A percentile compares a stretch with the other conserved stretches of the same genome.
phyloP scores from a whole-genome alignment of 2,797 vertebrate genomes.

The Pterois miles region DNA sequence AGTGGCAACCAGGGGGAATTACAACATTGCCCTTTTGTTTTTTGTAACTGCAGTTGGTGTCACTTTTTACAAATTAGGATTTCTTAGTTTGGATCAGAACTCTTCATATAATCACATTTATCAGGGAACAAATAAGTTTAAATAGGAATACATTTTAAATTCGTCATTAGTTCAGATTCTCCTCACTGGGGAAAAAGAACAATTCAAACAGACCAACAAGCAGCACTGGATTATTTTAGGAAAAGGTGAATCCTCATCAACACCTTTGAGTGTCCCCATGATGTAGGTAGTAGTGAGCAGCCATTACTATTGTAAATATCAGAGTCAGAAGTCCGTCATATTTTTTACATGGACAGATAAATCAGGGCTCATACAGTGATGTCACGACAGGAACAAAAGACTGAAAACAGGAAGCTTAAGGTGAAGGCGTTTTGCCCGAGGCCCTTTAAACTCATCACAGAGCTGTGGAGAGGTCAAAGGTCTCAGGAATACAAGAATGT shows the following conservation, averaged over 20 bases:
- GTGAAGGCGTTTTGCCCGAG: slow-evolving; percentile 23
- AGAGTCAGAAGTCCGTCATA: slow-evolving; percentile 58
- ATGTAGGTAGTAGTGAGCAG: not conserved
- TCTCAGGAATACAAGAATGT: slow-evolving; percentile 39
- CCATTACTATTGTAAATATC: slow-evolving; percentile 58
- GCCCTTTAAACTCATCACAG: slow-evolving; percentile 47
- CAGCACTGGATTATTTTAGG: not conserved
- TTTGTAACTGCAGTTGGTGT: not conserved
- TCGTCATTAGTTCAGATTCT: not conserved
- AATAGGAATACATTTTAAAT: not conserved
- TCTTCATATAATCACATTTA: not conserved
- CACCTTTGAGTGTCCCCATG: not conserved
- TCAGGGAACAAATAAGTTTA: not conserved
- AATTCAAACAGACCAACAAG: slow-evolving; percentile 7
- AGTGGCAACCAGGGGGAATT: slow-evolving; percentile 10
- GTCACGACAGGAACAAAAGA: slow-evolving; percentile 54
- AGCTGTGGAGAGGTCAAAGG: slow-evolving; percentile 33
- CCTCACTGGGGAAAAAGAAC: too few species aligned
- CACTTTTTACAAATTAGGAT: not conserved
- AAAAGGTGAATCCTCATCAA: slow-evolving; percentile 7
- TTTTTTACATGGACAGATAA: slow-evolving; percentile 66
- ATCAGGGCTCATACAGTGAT: slow-evolving; percentile 67
- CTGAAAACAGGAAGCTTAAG: slow-evolving; percentile 19
- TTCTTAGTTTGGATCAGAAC: not conserved
- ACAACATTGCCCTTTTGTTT: not conserved